phyloP scores from a whole-genome alignment of 64 coral and sea anemone genomes.

The Dendronephthya gigantea region DNA sequence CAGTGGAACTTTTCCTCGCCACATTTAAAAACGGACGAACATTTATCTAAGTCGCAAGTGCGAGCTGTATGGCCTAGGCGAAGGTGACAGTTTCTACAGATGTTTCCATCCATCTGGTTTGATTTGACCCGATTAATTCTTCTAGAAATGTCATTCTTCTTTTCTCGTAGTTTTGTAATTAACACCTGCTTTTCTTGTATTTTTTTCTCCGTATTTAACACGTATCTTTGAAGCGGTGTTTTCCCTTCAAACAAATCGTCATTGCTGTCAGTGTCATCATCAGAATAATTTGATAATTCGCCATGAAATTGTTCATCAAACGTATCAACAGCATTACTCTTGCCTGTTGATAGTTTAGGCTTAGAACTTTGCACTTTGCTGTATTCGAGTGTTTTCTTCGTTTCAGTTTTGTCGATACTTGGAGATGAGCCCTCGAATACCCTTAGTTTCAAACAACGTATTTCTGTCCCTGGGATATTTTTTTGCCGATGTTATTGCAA shows the following conservation, averaged over 20 bases:
- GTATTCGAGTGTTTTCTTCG: slow-evolving; percentile 10
- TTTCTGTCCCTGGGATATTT: slow-evolving; percentile 7
- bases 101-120: slow-evolving; percentile 24
- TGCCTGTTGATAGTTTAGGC: background rate
- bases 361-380: background rate
- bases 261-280: slow-evolving; percentile 7
- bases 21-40: slow-evolving; percentile 26
- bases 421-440: slow-evolving; percentile 15
- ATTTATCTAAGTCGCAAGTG: slow-evolving; percentile 27
- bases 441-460: background rate
- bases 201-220: slow-evolving; percentile 31
- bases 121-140: slow-evolving; percentile 25
- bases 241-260: slow-evolving; percentile 14
- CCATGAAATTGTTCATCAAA: slow-evolving; percentile 11
- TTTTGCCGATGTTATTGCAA: slow-evolving; percentile 10
- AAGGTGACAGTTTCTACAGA: slow-evolving; percentile 35
- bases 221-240: slow-evolving; percentile 33
- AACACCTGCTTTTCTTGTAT: slow-evolving; percentile 17
- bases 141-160: slow-evolving; percentile 13
- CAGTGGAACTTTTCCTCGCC: slow-evolving; percentile 25
- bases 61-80: slow-evolving; percentile 29
- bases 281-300: background rate
- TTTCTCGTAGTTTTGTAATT: slow-evolving; percentile 24
- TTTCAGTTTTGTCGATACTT: background rate
- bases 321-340: background rate